These are phyloP conservation scores for Microvelia longipes DNA, from an alignment of 1,140 invertebrate species.

Conservation along the genomic window DNA sequence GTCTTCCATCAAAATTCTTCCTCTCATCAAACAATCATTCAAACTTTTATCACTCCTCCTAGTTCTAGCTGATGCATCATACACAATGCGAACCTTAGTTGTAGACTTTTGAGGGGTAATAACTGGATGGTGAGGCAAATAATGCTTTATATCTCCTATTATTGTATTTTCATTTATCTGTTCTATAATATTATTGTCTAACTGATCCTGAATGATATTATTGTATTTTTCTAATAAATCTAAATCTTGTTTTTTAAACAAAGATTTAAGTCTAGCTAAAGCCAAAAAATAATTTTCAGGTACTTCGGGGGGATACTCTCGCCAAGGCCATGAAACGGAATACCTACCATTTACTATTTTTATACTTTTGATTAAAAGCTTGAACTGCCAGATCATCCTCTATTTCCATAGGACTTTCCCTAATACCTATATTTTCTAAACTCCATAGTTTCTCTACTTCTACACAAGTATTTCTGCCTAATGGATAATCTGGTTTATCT, in stretches of 20 bases:
- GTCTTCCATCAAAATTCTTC: background rate
- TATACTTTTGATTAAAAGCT: background rate
- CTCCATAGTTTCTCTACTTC: background rate
- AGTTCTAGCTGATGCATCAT: background rate
- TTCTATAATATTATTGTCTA: background rate
- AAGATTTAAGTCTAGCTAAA: background rate
- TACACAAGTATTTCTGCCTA: background rate
- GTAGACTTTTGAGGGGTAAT: background rate
- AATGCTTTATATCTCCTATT: background rate
- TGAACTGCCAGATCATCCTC: background rate
- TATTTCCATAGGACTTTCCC: background rate
- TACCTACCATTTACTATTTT: background rate
- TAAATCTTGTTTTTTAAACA: background rate
- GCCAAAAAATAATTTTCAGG: background rate
- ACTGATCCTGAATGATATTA: background rate
- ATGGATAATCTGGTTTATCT: background rate
- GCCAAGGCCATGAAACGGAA: background rate
- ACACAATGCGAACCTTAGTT: background rate
- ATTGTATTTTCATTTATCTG: background rate
- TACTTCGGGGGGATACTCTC: background rate
- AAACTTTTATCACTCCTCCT: background rate
- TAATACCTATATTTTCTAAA: background rate
- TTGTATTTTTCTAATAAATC: background rate
- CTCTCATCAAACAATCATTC: background rate
- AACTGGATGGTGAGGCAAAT: background rate